Percentiles rank a stretch among this genome's conserved stretches.
Conservation (phyloP, 2,888 invertebrate genomes). For the Pteria penguin region DNA sequence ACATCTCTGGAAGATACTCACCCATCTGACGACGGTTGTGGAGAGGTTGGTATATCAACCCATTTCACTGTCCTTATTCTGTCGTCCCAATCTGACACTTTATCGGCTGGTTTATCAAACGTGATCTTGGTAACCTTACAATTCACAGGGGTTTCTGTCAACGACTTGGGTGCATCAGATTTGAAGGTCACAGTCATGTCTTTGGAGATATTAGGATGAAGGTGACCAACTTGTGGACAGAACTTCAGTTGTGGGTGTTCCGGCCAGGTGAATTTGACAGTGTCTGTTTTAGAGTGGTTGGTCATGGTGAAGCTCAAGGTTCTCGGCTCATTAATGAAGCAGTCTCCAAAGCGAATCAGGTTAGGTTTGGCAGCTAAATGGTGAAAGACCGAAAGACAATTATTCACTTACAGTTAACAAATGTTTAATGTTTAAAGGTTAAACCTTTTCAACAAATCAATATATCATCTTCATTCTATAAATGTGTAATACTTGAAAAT, state of each 20-base stretch:
- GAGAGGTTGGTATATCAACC: conserved; percentile 72
- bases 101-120: conserved; percentile 73
- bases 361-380: conserved; percentile 78
- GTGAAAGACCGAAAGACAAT: conserved; percentile 6
- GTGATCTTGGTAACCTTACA: conserved; percentile 77
- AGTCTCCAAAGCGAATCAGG: conserved; percentile 79
- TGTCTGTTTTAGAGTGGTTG: conserved; percentile 77
- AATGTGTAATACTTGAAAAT: too few species aligned
- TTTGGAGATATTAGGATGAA: conserved; percentile 80
- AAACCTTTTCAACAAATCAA: too few species aligned
- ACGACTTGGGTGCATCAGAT: conserved; percentile 78
- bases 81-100: conserved; percentile 80
- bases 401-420: too few species aligned
- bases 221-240: conserved; percentile 81
- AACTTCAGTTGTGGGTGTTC: conserved; percentile 80
- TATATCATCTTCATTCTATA: too few species aligned
- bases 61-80: conserved; percentile 78
- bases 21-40: conserved; percentile 53
- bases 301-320: conserved; percentile 77
- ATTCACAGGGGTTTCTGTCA: conserved; percentile 68
- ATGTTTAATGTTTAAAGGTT: too few species aligned
- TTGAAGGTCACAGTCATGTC: conserved; percentile 82
- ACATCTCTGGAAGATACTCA: conserved; percentile 14
- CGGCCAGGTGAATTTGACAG: conserved; percentile 77
- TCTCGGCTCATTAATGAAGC: conserved; percentile 76